Percentiles rank a stretch among this genome's conserved stretches.
Evolutionary conservation across 2,888 invertebrate species (phyloP).

Genomic region (Ennomos fuscantarius): DNA sequence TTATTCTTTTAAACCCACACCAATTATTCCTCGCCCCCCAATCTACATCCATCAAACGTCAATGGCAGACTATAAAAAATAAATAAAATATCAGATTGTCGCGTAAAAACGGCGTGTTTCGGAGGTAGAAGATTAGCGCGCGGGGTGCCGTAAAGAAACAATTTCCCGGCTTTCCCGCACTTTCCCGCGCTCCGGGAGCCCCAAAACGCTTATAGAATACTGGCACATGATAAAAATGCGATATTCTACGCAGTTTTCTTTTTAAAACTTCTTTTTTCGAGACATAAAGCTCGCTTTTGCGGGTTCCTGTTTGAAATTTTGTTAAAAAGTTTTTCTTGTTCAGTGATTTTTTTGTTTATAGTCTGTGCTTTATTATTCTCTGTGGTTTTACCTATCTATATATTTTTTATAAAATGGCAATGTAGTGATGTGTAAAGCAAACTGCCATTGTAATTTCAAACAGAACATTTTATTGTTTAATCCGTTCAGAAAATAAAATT

Average conservation of each 20-base stretch:
- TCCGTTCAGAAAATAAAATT: constrained; percentile 80
- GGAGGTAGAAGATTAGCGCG: constrained; percentile 71
- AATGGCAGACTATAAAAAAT: constrained; percentile 76
- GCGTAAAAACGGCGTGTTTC: constrained; percentile 44
- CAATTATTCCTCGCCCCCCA: constrained; percentile 61
- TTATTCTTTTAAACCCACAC: constrained; percentile 48
- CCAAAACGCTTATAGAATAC: constrained; percentile 67
- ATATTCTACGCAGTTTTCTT: constrained; percentile 48
- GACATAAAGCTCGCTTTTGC: neutral
- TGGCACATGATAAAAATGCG: constrained; percentile 77
- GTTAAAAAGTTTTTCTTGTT: constrained; percentile 20
- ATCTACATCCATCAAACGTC: constrained; percentile 71
- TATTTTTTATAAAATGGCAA: constrained; percentile 21
- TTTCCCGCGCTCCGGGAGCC: constrained; percentile 65
- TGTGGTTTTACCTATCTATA: constrained; percentile 8
- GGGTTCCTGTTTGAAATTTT: constrained; percentile 24
- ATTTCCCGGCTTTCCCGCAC: constrained; percentile 64
- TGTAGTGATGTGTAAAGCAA: constrained; percentile 48
- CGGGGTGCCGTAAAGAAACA: constrained; percentile 83
- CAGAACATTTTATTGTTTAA: constrained; percentile 85
- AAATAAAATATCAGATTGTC: constrained; percentile 67
- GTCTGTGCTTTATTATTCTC: constrained; percentile 16
- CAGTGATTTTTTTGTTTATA: constrained; percentile 21
- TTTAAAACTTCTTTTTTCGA: constrained; percentile 22
- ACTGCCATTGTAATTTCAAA: constrained; percentile 77